Percentiles rank a stretch among this genome's conserved stretches.
These are phyloP conservation scores for Troides helena DNA, from an alignment of 2,888 invertebrate genomes.

Conservation along the genomic window DNA sequence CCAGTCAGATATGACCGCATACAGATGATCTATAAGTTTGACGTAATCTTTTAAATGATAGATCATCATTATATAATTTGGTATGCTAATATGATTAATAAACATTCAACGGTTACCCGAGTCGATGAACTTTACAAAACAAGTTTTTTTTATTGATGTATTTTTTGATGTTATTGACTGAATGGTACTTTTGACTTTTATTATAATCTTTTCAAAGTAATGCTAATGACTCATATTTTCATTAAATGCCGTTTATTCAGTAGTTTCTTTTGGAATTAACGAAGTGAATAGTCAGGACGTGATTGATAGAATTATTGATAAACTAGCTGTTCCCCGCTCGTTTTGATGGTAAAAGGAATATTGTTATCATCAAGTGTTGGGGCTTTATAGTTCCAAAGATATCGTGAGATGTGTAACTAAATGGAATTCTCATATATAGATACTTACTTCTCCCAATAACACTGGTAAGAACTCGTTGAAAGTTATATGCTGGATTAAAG, in stretches of 20 bases:
- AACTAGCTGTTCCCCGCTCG: no score
- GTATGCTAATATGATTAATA: slow-evolving; percentile 24
- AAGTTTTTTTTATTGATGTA: not conserved
- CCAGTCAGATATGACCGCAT: not conserved
- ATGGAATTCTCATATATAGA: not conserved
- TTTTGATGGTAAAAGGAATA: no score
- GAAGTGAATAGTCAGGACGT: not conserved
- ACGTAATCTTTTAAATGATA: slow-evolving; percentile 9
- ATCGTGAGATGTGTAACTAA: no score
- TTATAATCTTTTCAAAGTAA: not conserved
- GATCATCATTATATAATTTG: slow-evolving; percentile 13
- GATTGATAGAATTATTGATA: not conserved
- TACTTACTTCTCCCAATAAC: slow-evolving; percentile 85
- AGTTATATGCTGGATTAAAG: slow-evolving; percentile 91
- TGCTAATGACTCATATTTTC: not conserved
- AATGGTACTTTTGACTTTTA: slow-evolving; percentile 1
- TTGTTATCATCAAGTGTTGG: no score
- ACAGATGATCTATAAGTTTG: slow-evolving; percentile 4
- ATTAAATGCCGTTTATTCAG: not conserved
- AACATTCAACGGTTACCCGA: not conserved
- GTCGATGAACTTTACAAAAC: slow-evolving; percentile 18
- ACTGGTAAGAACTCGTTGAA: slow-evolving; percentile 91
- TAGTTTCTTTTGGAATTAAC: not conserved
- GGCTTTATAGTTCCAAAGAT: no score
- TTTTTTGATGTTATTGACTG: not conserved